Evolutionary conservation across 2,797 vertebrate genomes (phyloP).

Genomic region (Labeo calbasu): DNA sequence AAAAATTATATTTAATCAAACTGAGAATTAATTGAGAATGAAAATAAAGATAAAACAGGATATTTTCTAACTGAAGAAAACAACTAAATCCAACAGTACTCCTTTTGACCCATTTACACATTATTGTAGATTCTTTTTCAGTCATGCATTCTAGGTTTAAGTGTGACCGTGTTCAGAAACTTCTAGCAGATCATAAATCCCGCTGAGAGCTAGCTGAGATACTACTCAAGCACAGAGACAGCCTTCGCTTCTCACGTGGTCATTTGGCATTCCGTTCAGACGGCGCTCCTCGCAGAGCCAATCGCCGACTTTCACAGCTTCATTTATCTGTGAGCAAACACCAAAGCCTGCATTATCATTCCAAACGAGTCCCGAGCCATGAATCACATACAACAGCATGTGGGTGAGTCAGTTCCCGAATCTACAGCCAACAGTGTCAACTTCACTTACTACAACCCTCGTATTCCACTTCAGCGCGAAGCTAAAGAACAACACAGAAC

Average conservation of each 20-base stretch:
- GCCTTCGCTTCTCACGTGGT: conserved; percentile 11
- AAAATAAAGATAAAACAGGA: too few relatives aligned
- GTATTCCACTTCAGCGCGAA: conserved; percentile 9
- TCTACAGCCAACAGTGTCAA: conserved; percentile 26
- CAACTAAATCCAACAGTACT: not conserved
- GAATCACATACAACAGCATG: conserved; percentile 36
- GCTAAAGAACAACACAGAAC: conserved; percentile 8
- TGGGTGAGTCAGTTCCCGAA: conserved; percentile 23
- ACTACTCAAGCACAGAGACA: not conserved
- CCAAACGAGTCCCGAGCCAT: conserved; percentile 17
- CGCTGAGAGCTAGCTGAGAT: not conserved
- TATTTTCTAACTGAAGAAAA: not conserved
- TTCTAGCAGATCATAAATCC: not conserved
- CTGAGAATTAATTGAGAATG: too few relatives aligned
- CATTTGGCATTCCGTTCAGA: conserved; percentile 37
- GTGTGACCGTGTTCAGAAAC: not conserved
- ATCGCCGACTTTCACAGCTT: conserved; percentile 40
- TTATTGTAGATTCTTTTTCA: not conserved
- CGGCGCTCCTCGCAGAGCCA: conserved; percentile 10
- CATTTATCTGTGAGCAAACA: conserved; percentile 41
- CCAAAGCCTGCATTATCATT: conserved; percentile 45
- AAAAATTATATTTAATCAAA: not conserved
- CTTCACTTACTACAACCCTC: conserved; percentile 5
- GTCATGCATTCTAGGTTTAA: conserved; percentile 1
- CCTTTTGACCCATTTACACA: not conserved